These are phyloP conservation scores for Drosophila setosimentum DNA, from an alignment of 2,888 invertebrate genomes.

Conservation along the genomic window DNA sequence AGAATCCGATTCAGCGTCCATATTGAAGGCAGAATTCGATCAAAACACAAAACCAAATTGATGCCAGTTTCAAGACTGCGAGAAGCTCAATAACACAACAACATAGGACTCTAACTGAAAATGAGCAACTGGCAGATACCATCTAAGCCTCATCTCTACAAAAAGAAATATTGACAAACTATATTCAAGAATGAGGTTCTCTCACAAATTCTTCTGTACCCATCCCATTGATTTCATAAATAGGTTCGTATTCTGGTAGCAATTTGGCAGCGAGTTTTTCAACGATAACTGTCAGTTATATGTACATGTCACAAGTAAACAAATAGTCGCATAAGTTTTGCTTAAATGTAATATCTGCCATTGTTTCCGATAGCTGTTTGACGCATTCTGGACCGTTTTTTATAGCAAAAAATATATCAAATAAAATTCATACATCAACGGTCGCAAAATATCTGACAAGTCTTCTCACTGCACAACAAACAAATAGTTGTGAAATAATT, in stretches of 20 bases:
- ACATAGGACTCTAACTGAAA: not conserved
- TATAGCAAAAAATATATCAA: not conserved
- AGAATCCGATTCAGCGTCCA: not conserved
- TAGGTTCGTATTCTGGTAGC: not conserved
- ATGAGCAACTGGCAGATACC: not conserved
- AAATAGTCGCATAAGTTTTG: not conserved
- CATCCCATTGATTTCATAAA: not conserved
- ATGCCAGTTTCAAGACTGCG: not conserved
- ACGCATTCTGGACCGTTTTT: not conserved
- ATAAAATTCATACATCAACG: not conserved
- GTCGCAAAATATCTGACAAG: not conserved
- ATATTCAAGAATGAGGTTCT: not conserved
- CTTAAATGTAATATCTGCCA: conserved; percentile 1
- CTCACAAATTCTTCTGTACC: not conserved
- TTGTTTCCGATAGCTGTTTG: conserved; percentile 14
- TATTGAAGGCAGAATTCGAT: not conserved
- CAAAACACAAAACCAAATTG: not conserved
- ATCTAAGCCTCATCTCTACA: not conserved
- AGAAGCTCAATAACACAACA: not conserved
- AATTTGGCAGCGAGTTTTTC: not conserved
- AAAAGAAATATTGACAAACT: not conserved
- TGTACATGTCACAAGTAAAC: not conserved
- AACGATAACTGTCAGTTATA: not conserved
- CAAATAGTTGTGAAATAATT: not conserved
- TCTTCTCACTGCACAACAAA: not conserved